These are phyloP conservation scores for Leptopilina boulardi DNA, from an alignment of 1,140 invertebrate genomes.

Conservation along the genomic window DNA sequence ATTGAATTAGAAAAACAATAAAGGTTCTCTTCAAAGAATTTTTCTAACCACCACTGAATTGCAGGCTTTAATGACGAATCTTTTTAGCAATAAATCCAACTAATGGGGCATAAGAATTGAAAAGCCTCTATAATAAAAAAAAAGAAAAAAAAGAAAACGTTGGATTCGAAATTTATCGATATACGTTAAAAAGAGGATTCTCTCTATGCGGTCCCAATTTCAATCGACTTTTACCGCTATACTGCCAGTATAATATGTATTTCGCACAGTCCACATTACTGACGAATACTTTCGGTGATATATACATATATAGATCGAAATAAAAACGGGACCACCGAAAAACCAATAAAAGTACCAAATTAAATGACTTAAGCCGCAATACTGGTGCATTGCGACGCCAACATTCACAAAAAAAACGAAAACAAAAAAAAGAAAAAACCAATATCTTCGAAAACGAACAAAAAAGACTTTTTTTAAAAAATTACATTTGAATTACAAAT, in stretches of 20 bases:
- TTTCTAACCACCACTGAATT: constrained; percentile 13
- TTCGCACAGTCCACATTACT: not conserved
- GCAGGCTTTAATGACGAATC: constrained; percentile 22
- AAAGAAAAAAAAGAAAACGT: not conserved
- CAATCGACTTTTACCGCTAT: not conserved
- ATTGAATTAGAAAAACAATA: constrained; percentile 29
- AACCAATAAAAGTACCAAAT: constrained; percentile 30
- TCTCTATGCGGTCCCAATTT: not conserved
- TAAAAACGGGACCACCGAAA: constrained; percentile 35
- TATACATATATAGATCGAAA: constrained; percentile 10
- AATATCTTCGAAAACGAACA: not conserved
- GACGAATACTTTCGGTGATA: constrained; percentile 23
- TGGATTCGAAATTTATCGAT: not conserved
- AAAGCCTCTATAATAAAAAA: too few relatives aligned
- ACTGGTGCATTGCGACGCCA: not conserved
- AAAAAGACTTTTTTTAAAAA: too few relatives aligned
- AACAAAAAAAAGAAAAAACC: not conserved
- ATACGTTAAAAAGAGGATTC: not conserved
- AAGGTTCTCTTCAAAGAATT: not conserved
- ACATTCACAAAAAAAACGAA: constrained; percentile 1
- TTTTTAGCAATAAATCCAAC: constrained; percentile 7
- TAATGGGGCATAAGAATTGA: not conserved
- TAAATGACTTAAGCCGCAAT: not conserved
- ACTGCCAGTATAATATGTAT: constrained; percentile 14
- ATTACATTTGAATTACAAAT: too few relatives aligned